Base-by-base conservation (phyloP, 1,140 invertebrate genomes). In the Tenebrio molitor region DNA sequence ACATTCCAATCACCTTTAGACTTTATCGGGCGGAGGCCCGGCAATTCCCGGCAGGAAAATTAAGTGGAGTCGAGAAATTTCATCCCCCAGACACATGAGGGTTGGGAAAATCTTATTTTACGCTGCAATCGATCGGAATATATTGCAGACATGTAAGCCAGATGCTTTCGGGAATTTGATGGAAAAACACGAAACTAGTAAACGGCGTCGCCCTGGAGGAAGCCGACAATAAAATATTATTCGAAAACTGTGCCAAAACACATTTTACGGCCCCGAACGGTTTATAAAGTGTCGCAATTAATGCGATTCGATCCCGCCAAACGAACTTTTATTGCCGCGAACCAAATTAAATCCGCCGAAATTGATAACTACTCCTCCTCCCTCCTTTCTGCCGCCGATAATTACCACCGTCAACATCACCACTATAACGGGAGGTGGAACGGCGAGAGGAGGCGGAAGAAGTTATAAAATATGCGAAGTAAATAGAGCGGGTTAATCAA, bases 1-100 rank as follows among this genome's bases (percentile, higher is more conserved):
- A 78, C 79, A 80, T 80, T 80, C 79, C 79, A 78, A 80, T 80
- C 79, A 80, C 79, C 78, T 79, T 74, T 74, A 72, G 78, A 79
- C 78, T 80, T 79, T 80, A 80, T 80, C 79, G 78, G 72, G 69
- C 33, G 72, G 33, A 66, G 69, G 69, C 58, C 68, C 44, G 58
- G 70, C 73, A 73, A 79, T 79, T 80, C 79, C 79, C 79, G 76
- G 63, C 79, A 74, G 77, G 76, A 78, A 79, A 80, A 80, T 80
- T 80, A 80, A 79, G 77, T 79, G 77, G 71, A 79, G 73, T 76
- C 72, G 74, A 71, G 73, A 77, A 78, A 77, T 75, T 74, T 71
- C 71, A 50, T 76, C 63, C 72, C 68, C 50, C 42, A 72, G 50
- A 66, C 73, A 67, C 71, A 70, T 42, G 71, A 71, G 46, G 50